phyloP scores from a whole-genome alignment of 2,888 invertebrate species.

The Rhingia campestris region DNA sequence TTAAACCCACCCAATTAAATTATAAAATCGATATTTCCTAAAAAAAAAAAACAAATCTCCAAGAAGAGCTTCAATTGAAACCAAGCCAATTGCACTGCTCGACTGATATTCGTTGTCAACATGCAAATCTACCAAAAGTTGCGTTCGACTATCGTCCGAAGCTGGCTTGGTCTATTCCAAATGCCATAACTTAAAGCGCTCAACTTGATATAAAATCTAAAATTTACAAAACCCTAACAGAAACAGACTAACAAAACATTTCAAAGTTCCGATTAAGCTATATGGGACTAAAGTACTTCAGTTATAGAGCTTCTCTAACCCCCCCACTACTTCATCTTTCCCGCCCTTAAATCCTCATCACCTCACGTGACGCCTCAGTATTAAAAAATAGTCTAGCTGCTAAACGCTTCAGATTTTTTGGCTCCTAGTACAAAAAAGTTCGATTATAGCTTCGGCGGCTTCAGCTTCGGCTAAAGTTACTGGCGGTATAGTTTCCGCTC shows the following conservation, averaged over 20 bases:
- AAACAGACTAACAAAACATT: neutral
- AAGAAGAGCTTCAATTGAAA: no score
- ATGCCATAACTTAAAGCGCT: neutral
- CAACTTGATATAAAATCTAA: neutral
- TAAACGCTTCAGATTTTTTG: constrained; percentile 80
- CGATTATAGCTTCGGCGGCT: constrained; percentile 79
- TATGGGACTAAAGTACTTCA: neutral
- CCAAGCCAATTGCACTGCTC: no score
- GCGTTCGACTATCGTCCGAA: no score
- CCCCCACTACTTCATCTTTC: constrained; percentile 1
- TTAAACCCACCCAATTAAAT: no score
- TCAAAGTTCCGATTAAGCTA: constrained; percentile 38
- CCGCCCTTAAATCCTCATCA: constrained; percentile 30
- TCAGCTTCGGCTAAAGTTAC: constrained; percentile 79
- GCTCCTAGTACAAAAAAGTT: constrained; percentile 82
- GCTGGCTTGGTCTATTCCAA: no score
- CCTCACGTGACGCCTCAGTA: constrained; percentile 62
- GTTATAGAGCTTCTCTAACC: constrained; percentile 50
- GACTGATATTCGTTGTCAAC: no score
- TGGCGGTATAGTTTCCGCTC: constrained; percentile 43
- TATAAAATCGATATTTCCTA: no score
- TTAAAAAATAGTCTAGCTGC: constrained; percentile 77
- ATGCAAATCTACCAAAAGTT: no score
- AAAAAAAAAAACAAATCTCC: no score
- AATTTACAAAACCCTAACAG: neutral